Evolutionary conservation across 2,113 vertebrate species (phyloP), one percentile per base, ranked within the genome.

Genomic region (Pelodiscus sinensis): DNA sequence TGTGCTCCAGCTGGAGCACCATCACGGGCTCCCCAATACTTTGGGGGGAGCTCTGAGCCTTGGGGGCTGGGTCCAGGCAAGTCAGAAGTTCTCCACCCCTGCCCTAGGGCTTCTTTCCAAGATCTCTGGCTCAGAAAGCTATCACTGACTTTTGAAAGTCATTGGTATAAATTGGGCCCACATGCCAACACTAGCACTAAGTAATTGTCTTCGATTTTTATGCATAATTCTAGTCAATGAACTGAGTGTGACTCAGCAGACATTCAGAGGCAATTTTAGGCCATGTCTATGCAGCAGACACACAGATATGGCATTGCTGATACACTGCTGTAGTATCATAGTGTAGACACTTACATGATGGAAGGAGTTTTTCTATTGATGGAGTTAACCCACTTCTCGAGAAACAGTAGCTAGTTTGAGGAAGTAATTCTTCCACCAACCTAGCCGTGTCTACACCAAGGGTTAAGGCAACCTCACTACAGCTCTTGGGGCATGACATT

Each of bases 101-200:
- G 44, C 44, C 6, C 44, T 44, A 6, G 44, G 44, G 44, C 92
- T 95, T 95, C 84, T 94, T 90, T 89, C 65, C 44, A 58, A 24
- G 4, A 35, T 91, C n/a, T 92, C 55, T 85, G 91, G 88, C 93
- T 89, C 92, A 91, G 93, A 91, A 85, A 96, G 78, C 85, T 78
- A 87, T 90, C 73, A 92, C 82, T 35, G 56, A 68, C 93, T 96
- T 96, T 94, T 94, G 62, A 92, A 87, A 81, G 93, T 84, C 87
- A 78, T 92, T 77, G 90, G 93, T 95, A 92, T 82, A 96, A 95
- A 96, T 95, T 92, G 95, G 90, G 56, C 82, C 80, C 82, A 84
- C 80, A 89, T 95, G 91, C 84, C 90, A 95, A 55, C 88, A 82
- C 90, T 92, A 80, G 82, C 84, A 89, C 92, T 91, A 91, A 82